Conservation (phyloP, 2,797 vertebrate genomes). For the Parauchenoglanis ngamensis region DNA sequence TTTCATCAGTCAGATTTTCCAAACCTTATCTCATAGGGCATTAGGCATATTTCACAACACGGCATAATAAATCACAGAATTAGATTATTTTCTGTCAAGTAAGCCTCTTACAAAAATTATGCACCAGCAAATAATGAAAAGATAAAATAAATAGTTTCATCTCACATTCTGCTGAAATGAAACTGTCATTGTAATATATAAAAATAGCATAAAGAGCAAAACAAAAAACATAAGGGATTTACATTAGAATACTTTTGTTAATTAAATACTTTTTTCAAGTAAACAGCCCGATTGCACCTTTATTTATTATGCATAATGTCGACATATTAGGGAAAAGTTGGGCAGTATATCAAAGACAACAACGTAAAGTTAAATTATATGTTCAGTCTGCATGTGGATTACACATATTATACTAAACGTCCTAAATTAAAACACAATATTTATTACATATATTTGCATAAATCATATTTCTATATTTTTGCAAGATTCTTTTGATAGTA, state of each 20-base stretch:
- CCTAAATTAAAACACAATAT: constrained; percentile 1
- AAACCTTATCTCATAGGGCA: neutral
- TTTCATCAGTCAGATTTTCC: neutral
- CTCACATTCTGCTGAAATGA: neutral
- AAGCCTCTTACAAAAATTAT: constrained; percentile 8
- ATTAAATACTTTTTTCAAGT: neutral
- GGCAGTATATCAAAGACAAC: too few species aligned
- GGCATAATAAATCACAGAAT: neutral
- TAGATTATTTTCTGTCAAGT: neutral
- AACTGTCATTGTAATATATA: neutral
- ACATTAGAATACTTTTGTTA: neutral
- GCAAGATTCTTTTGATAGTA: neutral
- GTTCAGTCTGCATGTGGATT: neutral
- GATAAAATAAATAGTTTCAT: neutral
- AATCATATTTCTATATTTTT: neutral
- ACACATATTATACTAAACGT: neutral
- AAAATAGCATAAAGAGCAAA: neutral
- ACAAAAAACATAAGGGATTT: neutral
- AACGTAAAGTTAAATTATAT: neutral
- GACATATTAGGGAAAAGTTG: neutral
- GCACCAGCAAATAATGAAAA: neutral
- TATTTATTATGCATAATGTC: neutral
- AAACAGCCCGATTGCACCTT: neutral
- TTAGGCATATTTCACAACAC: neutral
- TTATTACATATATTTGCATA: neutral